Percentiles rank a stretch among this genome's conserved stretches.
Conservation (phyloP, 2,888 invertebrate species). For the Rhorus exstirpatorius region DNA sequence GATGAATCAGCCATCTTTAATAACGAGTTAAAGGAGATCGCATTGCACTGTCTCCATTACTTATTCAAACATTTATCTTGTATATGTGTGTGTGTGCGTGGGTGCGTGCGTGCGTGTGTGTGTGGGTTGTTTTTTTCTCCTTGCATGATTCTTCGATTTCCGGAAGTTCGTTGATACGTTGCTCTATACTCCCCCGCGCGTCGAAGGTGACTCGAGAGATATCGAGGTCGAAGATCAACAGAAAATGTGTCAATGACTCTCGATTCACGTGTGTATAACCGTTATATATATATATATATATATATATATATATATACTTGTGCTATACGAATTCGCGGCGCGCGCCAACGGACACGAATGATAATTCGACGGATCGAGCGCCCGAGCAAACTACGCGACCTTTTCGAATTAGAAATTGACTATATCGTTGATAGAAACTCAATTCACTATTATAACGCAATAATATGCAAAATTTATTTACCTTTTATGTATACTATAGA, state of each 20-base stretch:
- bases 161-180: conserved; percentile 19
- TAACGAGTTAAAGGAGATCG: too few relatives aligned
- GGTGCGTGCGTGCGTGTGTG: too few relatives aligned
- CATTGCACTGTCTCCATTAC: too few relatives aligned
- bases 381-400: conserved; percentile 28
- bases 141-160: conserved; percentile 1
- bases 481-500: too few relatives aligned
- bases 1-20: too few relatives aligned
- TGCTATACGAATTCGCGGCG: conserved; percentile 12
- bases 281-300: neutral
- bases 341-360: neutral
- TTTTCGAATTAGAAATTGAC: conserved; percentile 28
- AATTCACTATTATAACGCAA: too few relatives aligned
- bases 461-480: too few relatives aligned
- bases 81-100: too few relatives aligned
- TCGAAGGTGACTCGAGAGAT: conserved; percentile 17
- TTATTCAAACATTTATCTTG: too few relatives aligned
- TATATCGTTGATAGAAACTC: neutral
- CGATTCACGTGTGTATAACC: conserved; percentile 8
- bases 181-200: conserved; percentile 7
- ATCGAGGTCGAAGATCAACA: conserved; percentile 51
- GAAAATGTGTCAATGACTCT: conserved; percentile 53
- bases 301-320: too few relatives aligned
- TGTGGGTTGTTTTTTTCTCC: neutral
- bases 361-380: conserved; percentile 9